Conservation (phyloP, 2,797 vertebrate species). For the Lutjanus argentimaculatus region DNA sequence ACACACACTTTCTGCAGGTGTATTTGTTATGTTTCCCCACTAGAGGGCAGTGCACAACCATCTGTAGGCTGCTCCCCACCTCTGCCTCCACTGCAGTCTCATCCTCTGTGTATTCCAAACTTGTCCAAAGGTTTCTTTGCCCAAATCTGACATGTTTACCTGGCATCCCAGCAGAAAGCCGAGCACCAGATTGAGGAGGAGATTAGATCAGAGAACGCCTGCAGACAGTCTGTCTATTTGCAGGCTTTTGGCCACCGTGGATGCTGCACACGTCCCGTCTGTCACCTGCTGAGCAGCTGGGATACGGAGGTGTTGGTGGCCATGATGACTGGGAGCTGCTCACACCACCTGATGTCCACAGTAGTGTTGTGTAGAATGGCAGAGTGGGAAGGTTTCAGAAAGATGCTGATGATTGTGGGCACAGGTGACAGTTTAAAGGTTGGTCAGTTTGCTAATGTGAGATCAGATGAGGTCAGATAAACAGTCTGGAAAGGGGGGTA, state of each 20-base stretch:
- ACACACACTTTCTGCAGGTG: background rate
- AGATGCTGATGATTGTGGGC: background rate
- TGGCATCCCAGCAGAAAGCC: constrained; percentile 40
- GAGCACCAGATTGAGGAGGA: constrained; percentile 58
- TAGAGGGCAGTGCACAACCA: constrained; percentile 55
- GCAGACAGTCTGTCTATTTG: constrained; percentile 39
- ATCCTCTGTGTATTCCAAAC: background rate
- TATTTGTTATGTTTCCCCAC: constrained; percentile 33
- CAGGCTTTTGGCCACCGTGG: constrained; percentile 26
- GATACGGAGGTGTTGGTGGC: constrained; percentile 14
- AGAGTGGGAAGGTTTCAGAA: background rate
- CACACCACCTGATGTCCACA: constrained; percentile 34
- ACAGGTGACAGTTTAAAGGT: constrained; percentile 12
- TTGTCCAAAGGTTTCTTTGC: constrained; percentile 29
- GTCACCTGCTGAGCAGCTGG: constrained; percentile 56
- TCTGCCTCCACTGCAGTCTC: background rate
- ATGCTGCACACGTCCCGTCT: background rate
- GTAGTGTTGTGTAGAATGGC: background rate
- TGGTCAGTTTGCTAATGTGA: constrained; percentile 3
- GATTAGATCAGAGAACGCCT: constrained; percentile 49
- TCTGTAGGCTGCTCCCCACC: background rate
- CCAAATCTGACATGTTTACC: constrained; percentile 37
- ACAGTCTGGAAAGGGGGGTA: background rate
- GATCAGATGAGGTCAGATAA: background rate
- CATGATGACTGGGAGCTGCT: constrained; percentile 14